Conservation (phyloP, 1,140 invertebrate genomes). For the Hermatobates lingyangjiaoensis region DNA sequence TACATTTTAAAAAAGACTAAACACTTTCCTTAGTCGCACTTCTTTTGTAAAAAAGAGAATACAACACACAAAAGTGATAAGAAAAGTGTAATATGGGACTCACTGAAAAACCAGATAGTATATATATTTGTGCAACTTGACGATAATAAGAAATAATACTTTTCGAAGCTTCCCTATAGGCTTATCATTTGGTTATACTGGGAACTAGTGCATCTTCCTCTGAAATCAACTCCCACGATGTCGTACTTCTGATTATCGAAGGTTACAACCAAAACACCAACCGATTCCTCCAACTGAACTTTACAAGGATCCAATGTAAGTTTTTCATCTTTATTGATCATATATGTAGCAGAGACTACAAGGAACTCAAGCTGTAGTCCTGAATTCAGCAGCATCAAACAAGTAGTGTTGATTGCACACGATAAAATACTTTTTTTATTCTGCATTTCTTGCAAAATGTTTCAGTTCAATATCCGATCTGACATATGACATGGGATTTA, state of each 20-base stretch:
- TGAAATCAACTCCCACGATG: neutral
- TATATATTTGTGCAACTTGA: too few species aligned
- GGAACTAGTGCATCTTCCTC: neutral
- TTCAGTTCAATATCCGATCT: conserved; percentile 54
- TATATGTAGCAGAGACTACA: conserved; percentile 56
- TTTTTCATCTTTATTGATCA: conserved; percentile 38
- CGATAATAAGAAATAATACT: neutral
- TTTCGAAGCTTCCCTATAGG: neutral
- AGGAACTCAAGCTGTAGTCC: conserved; percentile 59
- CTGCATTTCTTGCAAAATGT: conserved; percentile 73
- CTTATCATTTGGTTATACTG: neutral
- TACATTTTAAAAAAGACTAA: too few species aligned
- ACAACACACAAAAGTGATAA: too few species aligned
- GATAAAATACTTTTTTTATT: conserved; percentile 58
- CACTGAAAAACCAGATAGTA: too few species aligned
- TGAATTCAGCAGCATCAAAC: conserved; percentile 59
- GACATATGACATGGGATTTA: conserved; percentile 51
- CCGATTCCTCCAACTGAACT: neutral
- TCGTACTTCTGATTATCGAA: neutral
- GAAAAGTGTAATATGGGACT: too few species aligned
- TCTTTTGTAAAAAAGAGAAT: too few species aligned
- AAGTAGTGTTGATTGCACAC: conserved; percentile 61
- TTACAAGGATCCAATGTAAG: conserved; percentile 44
- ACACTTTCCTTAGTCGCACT: too few species aligned
- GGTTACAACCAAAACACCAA: neutral